Base-by-base conservation (phyloP, 2,888 invertebrate species). In the Chrysodeixis includens region DNA sequence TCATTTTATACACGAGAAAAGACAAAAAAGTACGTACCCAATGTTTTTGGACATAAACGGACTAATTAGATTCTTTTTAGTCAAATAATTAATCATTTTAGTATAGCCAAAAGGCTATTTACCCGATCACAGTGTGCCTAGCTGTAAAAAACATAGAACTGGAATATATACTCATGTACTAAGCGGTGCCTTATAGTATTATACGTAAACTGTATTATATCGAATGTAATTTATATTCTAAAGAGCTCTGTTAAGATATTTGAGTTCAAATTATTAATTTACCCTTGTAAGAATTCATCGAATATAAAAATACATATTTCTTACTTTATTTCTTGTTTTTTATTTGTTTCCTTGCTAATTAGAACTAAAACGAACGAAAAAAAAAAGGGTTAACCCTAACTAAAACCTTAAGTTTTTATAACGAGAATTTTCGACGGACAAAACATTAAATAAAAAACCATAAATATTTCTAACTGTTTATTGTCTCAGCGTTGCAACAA, bases 211-310 rank as follows among this genome's bases (percentile, higher is more conserved):
- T 86, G 86, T 82, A 90, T 88, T 83, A 83, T 89, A 89, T 88
- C 84, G 86, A 88, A 84, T 92, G 83, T 93, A 91, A 93, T 93
- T 93, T 93, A 93, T 93, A 89, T 87, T 87, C 86, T 78, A 76
- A 83, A 68, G 82, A 85, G 78, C 87, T 87, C 83, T 69, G 62
- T 81, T 83, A 83, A 79, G 81, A 81, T 83, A 77, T 82, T 66
- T 0, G 86, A 90, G 90, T 90, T 90, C 88, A 88, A 90, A 88
- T 87, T 85, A 86, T 85, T 85, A 84, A 83, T 86, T 86, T 83
- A 84, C 72, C 66, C 76, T 86, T 88, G 78, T 89, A 90, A 89
- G 88, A 86, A 84, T 81, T 88, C 87, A 86, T 90, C 90, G 88
- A 92, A 88, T 90, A 88, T 86, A 88, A 86, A 84, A 81, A 70